Evolutionary conservation across 2,113 vertebrate species (phyloP).

Genomic region (Jaculus jaculus): DNA sequence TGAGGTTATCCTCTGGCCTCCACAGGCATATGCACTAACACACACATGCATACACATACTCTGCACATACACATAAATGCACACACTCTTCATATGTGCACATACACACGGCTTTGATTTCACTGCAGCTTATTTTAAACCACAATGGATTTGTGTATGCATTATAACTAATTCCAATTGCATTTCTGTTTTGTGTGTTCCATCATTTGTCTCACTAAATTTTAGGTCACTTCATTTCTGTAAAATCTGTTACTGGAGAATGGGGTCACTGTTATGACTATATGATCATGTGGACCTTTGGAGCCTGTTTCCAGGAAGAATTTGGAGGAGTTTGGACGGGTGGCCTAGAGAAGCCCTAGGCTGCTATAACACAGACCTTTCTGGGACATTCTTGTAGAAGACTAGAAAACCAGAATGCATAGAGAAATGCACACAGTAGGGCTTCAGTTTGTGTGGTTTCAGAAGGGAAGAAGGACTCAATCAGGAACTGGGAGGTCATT

Average conservation of each 20-base stretch:
- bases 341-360: background rate
- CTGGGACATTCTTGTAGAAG: background rate
- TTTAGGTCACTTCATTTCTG: background rate
- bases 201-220: background rate
- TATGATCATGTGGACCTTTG: background rate
- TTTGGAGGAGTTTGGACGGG: background rate
- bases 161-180: background rate
- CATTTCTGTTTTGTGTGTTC: background rate
- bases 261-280: background rate
- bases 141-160: background rate
- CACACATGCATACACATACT: too few species aligned
- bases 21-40: too few species aligned
- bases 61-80: too few species aligned
- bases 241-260: background rate
- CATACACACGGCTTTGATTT: background rate
- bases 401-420: background rate
- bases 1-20: too few species aligned
- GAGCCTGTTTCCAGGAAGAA: background rate
- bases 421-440: background rate
- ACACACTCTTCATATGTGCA: too few species aligned
- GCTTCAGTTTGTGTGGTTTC: too few species aligned
- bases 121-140: background rate
- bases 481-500: background rate
- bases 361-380: background rate
- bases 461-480: background rate